Evolutionary conservation across 2,113 vertebrate species (phyloP).

Genomic region (Pachypanchax playfairii): DNA sequence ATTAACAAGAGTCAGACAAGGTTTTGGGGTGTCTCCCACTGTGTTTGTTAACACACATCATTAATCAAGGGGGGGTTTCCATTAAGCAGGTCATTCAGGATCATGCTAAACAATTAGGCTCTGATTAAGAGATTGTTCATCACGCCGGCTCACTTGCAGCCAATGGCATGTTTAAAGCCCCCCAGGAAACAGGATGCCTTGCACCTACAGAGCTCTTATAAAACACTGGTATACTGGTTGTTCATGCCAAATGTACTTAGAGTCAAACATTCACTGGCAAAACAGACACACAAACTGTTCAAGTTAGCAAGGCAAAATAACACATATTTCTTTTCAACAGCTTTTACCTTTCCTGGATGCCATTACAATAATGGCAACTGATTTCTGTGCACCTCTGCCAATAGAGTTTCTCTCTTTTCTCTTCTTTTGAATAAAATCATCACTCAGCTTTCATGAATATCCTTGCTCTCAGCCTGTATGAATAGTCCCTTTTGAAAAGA

Average conservation of each 20-base stretch:
- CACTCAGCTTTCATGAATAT: conserved; percentile 43
- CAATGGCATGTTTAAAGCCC: conserved; percentile 37
- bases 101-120: conserved; percentile 80
- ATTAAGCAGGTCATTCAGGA: conserved; percentile 79
- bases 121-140: conserved; percentile 83
- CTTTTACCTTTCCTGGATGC: conserved; percentile 32
- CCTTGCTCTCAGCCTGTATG: conserved; percentile 39
- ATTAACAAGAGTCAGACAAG: conserved; percentile 70
- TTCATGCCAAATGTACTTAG: conserved; percentile 11
- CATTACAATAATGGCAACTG: conserved; percentile 45
- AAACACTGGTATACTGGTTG: conserved; percentile 21
- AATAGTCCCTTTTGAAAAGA: conserved; percentile 59
- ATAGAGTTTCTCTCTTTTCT: conserved; percentile 19
- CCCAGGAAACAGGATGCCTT: conserved; percentile 19
- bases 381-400: conserved; percentile 39
- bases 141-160: conserved; percentile 53
- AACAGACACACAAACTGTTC: conserved; percentile 20
- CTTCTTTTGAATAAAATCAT: conserved; percentile 49
- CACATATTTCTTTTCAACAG: conserved; percentile 38
- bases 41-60: conserved; percentile 77
- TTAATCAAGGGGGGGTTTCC: conserved; percentile 79
- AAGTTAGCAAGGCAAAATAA: conserved; percentile 29
- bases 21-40: conserved; percentile 74
- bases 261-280: conserved; percentile 25
- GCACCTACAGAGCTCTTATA: conserved; percentile 16